Evolutionary conservation across 2,113 vertebrate species (phyloP), one percentile per base, ranked within the genome.

Genomic region (Pseudopipra pipra): DNA sequence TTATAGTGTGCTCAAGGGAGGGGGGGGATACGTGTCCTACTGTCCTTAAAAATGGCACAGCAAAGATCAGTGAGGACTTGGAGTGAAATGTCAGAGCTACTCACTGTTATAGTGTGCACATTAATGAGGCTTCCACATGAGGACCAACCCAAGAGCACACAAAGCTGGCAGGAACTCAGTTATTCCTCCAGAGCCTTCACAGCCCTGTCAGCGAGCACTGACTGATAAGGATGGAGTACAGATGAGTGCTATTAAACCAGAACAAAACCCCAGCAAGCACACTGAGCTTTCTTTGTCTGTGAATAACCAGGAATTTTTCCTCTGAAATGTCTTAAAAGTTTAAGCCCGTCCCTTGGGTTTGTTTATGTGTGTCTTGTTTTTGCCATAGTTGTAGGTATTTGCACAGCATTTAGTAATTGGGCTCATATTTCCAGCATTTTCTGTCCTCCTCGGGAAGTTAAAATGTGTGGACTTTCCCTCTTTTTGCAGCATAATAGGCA

Each of bases 131-230:
- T 63, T 89, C 35, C 44, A 12, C 44, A 15, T 9, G 77, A 77
- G 23, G 61, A 35, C 33, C 0, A 0, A 73, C 39, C 59, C 76
- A 37, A 47, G 24, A 67, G 70, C 8, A 2, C 59, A 79, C 58
- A 81, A n/a, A 95, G 37, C 46, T 95, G 89, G 87, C 89, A 95
- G 84, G 78, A 94, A 4, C 35, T 83, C 68, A 59, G 47, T 63
- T 85, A 55, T 33, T 95, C 46, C 55, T 62, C 6, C 65, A 88
- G 76, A 84, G 61, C 65, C 65, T 90, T 77, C 73, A 51, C 55
- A 94, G 72, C 33, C 7, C 61, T 90, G 56, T 81, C 68, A 92
- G 83, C 4, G 0, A 82, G 66, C 67, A 28, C 54, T 55, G 22
- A 43, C 62, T 91, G 91, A 79, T 93, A 87, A 73, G 43, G 72